Evolutionary conservation across 2,797 vertebrate genomes (phyloP).

Genomic region (Rhincodon typus): DNA sequence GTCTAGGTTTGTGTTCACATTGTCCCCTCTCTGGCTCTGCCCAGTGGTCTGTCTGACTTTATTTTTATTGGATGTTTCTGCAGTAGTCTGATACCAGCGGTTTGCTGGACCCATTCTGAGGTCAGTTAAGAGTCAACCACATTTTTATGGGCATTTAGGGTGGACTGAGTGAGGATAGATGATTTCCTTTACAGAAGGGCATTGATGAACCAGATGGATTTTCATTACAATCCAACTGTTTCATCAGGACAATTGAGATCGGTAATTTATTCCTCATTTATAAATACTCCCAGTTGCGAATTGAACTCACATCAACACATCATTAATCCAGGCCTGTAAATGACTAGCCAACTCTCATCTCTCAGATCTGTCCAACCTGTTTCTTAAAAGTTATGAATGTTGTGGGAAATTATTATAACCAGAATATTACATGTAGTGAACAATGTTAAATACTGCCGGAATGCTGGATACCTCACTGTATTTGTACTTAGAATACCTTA

Average conservation of each 20-base stretch:
- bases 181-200: neutral
- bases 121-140: neutral
- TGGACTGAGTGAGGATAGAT: neutral
- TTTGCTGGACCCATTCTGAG: neutral
- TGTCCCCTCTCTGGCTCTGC: too few relatives aligned
- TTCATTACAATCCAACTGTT: neutral
- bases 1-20: too few relatives aligned
- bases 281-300: neutral
- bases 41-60: neutral
- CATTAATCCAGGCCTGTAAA: neutral
- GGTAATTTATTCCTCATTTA: neutral
- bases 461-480: neutral
- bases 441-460: neutral
- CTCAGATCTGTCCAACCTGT: neutral
- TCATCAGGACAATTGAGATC: neutral
- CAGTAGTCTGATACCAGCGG: neutral
- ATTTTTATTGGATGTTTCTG: neutral
- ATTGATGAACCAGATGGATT: neutral
- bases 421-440: neutral
- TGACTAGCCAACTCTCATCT: neutral
- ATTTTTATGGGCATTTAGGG: too few relatives aligned
- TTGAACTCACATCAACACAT: neutral
- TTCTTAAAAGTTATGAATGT: neutral
- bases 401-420: neutral
- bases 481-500: neutral